Evolutionary conservation across 2,888 invertebrate species (phyloP).

Genomic region (Phyllotreta cruciferae): DNA sequence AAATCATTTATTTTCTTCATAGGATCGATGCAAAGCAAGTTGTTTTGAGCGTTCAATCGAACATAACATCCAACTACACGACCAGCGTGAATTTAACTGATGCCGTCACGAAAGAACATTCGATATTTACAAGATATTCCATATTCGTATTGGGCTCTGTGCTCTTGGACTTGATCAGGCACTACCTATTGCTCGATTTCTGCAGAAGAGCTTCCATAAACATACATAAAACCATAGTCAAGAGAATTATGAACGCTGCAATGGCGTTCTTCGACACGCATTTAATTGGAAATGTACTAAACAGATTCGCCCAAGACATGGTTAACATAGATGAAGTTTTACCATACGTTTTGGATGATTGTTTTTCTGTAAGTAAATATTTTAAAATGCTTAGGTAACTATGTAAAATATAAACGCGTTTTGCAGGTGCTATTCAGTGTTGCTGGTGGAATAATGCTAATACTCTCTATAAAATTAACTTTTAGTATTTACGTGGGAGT

Average conservation of each 20-base stretch:
- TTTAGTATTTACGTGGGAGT: slow-evolving; percentile 25
- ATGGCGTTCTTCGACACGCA: slow-evolving; percentile 52
- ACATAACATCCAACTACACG: background rate
- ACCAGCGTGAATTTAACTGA: slow-evolving; percentile 1
- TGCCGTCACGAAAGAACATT: slow-evolving; percentile 12
- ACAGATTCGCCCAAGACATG: slow-evolving; percentile 52
- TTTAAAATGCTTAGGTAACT: too few species aligned
- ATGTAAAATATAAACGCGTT: too few species aligned
- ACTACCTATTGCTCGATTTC: slow-evolving; percentile 73
- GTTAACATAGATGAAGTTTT: slow-evolving; percentile 48
- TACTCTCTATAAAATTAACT: slow-evolving; percentile 3
- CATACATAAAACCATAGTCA: slow-evolving; percentile 49
- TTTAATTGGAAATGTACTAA: slow-evolving; percentile 52
- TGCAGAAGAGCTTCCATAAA: slow-evolving; percentile 71
- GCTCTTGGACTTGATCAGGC: slow-evolving; percentile 34
- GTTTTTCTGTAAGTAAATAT: slow-evolving; percentile 43
- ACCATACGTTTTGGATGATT: slow-evolving; percentile 41
- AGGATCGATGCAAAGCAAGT: slow-evolving; percentile 21
- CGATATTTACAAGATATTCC: slow-evolving; percentile 31
- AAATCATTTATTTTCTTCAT: slow-evolving; percentile 39
- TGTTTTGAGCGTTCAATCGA: background rate
- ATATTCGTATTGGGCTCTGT: slow-evolving; percentile 33
- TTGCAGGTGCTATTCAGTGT: slow-evolving; percentile 4
- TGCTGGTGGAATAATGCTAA: slow-evolving; percentile 2
- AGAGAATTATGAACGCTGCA: slow-evolving; percentile 45